Evolutionary conservation across 2,113 vertebrate species (phyloP), one percentile per base, ranked within the genome.

Genomic region (Bubalus kerabau): DNA sequence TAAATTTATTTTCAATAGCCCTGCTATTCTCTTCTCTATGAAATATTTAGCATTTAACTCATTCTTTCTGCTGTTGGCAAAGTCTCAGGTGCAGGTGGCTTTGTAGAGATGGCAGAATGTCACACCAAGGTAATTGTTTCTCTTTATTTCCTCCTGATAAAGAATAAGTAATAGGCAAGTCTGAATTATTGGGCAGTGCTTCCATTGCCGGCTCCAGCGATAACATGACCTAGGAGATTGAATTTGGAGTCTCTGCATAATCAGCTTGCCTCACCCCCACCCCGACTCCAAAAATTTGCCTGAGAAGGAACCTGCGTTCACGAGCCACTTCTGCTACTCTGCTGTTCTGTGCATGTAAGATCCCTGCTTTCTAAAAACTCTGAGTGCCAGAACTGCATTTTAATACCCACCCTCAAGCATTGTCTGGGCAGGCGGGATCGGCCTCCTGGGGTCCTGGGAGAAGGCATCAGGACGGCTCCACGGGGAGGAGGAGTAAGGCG

Each of bases 21-120:
- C 90, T 21, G 87, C 90, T 85, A 21, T 96, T 96, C 84, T 88
- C 94, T 95, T 92, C 87, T 87, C 89, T 97, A 95, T 97, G 97
- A 98, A 98, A 98, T 97, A 98, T 93, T 98, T 95, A 93, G 95
- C 96, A 92, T 98, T 98, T 95, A 98, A 98, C 87, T 94, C 64
- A 86, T 98, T 98, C 98, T 98, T 98, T 98, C 97, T 97, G 96
- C 96, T 96, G 93, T 97, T 62, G 87, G 98, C 93, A 76, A 91
- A 98, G 92, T 91, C 90, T 96, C 71, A 19, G 97, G 86, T 91
- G 62, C 30, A 9, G 40, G 71, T 60, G 96, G 98, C 97, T 98
- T 97, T 98, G 94, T 97, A 74, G 97, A 94, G 89, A 86, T 94
- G 91, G 93, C 96, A 96, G 97, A 96, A 97, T 83, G 95, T 96